Percentiles rank a stretch among this genome's conserved stretches.
Conservation (phyloP, 2,797 vertebrate species). For the Sphaeramia orbicularis region DNA sequence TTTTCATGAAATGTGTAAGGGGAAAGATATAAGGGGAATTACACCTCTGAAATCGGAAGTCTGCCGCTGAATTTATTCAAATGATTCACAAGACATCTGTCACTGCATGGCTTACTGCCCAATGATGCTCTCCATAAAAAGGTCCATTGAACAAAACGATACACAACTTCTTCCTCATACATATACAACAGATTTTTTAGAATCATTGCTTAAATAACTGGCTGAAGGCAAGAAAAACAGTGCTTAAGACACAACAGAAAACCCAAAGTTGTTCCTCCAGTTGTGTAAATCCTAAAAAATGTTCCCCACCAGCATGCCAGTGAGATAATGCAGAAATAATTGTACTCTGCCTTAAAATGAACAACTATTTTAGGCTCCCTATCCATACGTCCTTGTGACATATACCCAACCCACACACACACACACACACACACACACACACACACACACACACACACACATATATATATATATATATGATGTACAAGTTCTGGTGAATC, state of each 20-base stretch:
- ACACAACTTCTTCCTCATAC: slow-evolving; percentile 60
- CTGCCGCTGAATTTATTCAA: slow-evolving; percentile 60
- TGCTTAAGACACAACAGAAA: slow-evolving; percentile 31
- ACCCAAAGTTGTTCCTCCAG: slow-evolving; percentile 23
- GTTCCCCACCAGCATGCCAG: slow-evolving; percentile 41
- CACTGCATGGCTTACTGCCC: slow-evolving; percentile 72
- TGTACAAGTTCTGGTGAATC: slow-evolving; percentile 40
- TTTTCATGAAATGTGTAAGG: slow-evolving; percentile 5
- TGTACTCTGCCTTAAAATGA: slow-evolving; percentile 51
- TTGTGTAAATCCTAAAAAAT: slow-evolving; percentile 16
- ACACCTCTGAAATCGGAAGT: slow-evolving; percentile 60
- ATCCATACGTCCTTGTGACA: slow-evolving; percentile 64
- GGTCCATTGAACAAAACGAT: slow-evolving; percentile 51
- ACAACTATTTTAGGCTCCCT: slow-evolving; percentile 50
- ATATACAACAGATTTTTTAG: slow-evolving; percentile 58
- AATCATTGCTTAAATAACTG: slow-evolving; percentile 53
- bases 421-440: background rate
- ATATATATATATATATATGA: no score
- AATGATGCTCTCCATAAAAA: slow-evolving; percentile 69
- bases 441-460: no score
- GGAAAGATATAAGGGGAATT: slow-evolving; percentile 30
- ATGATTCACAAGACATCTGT: slow-evolving; percentile 76
- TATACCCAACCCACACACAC: background rate
- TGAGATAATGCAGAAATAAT: slow-evolving; percentile 43
- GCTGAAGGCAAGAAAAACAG: slow-evolving; percentile 30